These are phyloP conservation scores for Pachydiplax longipennis DNA, from an alignment of 2,888 invertebrate genomes.

Conservation along the genomic window DNA sequence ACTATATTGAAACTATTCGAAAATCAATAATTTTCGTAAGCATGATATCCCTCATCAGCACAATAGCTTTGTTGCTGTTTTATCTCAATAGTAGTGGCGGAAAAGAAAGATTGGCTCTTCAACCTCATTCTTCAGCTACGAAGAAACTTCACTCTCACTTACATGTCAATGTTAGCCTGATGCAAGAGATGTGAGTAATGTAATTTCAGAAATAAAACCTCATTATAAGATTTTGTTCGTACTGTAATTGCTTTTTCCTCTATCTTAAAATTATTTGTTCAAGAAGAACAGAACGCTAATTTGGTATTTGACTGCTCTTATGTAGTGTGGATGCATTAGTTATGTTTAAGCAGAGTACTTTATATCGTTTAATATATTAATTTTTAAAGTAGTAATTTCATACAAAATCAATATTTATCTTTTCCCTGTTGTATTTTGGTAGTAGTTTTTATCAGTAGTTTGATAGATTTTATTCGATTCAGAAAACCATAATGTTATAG, in stretches of 20 bases:
- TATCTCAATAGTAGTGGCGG: slow-evolving; percentile 19
- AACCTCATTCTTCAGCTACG: slow-evolving; percentile 16
- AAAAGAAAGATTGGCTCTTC: slow-evolving; percentile 35
- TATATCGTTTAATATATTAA: too few relatives aligned
- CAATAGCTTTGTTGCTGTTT: slow-evolving; percentile 9
- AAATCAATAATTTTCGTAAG: neutral
- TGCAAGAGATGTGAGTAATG: slow-evolving; percentile 48
- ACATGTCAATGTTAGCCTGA: slow-evolving; percentile 48
- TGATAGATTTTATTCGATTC: too few relatives aligned
- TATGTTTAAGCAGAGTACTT: too few relatives aligned
- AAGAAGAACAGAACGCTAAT: too few relatives aligned
- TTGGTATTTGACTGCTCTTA: too few relatives aligned
- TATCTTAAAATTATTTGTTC: too few relatives aligned
- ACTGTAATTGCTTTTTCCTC: neutral
- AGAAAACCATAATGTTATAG: too few relatives aligned
- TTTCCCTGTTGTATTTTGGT: too few relatives aligned
- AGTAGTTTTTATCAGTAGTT: too few relatives aligned
- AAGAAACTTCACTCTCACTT: slow-evolving; percentile 35
- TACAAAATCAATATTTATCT: too few relatives aligned
- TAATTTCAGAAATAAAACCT: neutral
- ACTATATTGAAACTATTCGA: neutral
- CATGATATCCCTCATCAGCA: neutral
- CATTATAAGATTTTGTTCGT: slow-evolving; percentile 23
- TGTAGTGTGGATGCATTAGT: too few relatives aligned
- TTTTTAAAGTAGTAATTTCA: too few relatives aligned